Base-by-base conservation (phyloP, 2,797 vertebrate species). In the Nasua narica region DNA sequence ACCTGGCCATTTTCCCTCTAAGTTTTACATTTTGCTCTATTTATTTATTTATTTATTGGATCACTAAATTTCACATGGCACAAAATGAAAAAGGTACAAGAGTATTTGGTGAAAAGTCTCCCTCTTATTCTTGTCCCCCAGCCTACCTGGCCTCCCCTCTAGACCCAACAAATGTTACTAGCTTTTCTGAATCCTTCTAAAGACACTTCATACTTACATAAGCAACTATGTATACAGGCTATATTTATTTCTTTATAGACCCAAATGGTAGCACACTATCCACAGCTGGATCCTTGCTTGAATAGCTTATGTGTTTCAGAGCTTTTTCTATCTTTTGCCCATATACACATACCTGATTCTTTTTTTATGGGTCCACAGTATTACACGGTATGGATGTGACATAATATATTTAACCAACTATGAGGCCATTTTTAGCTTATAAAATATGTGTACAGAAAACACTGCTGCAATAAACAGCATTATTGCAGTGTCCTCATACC, bases 241-340 rank as follows among this genome's bases (percentile, higher is more conserved):
- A 90, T 50, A 48, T 95, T 92, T 60, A 81, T 35, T 94, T 48
- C 9, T 81, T 87, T 83, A 69, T 58, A 93, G 97, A 70, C 23
- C 29, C 54, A 48, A 89, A 48, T 79, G 67, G 74, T 76, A 90
- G 65, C 8, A 40, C 3, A 74, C 40, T 74, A 60, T 60, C 37
- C 25, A 87, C 3, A 94, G 81, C 35, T 81, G 52, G 35, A 9
- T 37, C 50, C 29, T 91, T 92, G 40, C 5, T 83, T 91, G 56
- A 87, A 48, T 94, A 52, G 84, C 78, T 90, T 91, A 65, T 12
- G 5, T 85, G 58, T 93, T 67, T 94, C 67, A 56, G 19, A 92
- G 40, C 10, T 93, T 95, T 89, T 86, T 35, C 40, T n/a, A 79
- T 77, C 46, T 65, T 40, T 29, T 91, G 50, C 88, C 60, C 5